phyloP scores from a whole-genome alignment of 2,113 vertebrate species.

The Phylloscopus trochilus region DNA sequence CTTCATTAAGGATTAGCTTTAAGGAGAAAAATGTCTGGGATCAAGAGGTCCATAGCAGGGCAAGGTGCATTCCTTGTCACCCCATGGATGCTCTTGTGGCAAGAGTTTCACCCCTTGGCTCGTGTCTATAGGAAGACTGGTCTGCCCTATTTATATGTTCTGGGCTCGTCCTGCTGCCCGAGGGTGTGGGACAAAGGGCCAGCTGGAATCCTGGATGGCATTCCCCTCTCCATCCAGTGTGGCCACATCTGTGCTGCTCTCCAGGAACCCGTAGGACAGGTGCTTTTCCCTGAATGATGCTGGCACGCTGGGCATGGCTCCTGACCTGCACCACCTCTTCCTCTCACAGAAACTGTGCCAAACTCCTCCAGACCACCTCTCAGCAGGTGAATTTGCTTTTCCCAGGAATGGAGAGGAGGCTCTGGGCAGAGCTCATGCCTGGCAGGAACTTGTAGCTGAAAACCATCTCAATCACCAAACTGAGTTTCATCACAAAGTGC shows the following conservation, averaged over 20 bases:
- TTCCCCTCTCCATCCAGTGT: not conserved
- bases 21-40: not conserved
- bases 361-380: not conserved
- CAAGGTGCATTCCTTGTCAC: not conserved
- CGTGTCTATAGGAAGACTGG: fast-evolving
- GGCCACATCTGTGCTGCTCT: not conserved
- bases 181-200: not conserved
- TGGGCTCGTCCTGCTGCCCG: not conserved
- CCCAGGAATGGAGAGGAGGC: not conserved
- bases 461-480: conserved; percentile 43
- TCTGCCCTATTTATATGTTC: not conserved
- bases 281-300: not conserved
- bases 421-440: not conserved
- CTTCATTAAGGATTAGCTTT: not conserved
- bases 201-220: not conserved
- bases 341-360: not conserved
- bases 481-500: conserved; percentile 21
- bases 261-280: fast-evolving
- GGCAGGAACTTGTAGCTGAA: conserved; percentile 32
- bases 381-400: conserved; percentile 17
- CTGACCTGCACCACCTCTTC: not conserved
- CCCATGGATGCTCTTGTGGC: not conserved
- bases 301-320: fast-evolving
- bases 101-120: not conserved
- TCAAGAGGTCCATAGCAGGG: not conserved